Percentiles rank a stretch among this genome's conserved stretches.
These are phyloP conservation scores for Palloptera scutellata DNA, from an alignment of 2,888 invertebrate genomes.

Conservation along the genomic window DNA sequence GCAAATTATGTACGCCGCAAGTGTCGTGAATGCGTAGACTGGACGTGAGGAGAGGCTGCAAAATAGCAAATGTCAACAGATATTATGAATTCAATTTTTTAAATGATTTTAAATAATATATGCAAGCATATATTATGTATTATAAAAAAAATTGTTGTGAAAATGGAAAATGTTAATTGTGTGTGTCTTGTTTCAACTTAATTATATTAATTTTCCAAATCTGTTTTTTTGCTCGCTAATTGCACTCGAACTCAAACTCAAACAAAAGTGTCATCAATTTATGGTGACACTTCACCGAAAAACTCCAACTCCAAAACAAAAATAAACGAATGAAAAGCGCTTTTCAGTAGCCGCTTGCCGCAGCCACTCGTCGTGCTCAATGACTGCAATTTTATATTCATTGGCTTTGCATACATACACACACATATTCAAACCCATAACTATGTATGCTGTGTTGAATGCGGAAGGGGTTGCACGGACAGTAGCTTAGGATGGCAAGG, in stretches of 20 bases:
- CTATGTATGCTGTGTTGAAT: too few species aligned
- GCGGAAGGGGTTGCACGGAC: neutral
- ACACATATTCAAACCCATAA: too few species aligned
- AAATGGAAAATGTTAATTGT: too few species aligned
- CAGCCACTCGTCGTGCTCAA: neutral
- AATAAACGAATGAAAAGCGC: neutral
- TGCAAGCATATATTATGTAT: too few species aligned
- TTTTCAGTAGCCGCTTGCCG: neutral
- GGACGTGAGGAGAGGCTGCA: constrained; percentile 57
- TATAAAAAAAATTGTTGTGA: too few species aligned
- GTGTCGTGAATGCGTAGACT: constrained; percentile 62
- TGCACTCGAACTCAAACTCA: neutral
- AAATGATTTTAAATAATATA: too few species aligned
- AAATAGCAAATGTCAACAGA: constrained; percentile 10
- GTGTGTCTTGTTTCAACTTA: too few species aligned
- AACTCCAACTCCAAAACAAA: neutral
- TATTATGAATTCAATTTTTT: too few species aligned
- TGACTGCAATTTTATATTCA: too few species aligned
- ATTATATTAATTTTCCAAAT: too few species aligned
- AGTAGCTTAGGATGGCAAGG: neutral
- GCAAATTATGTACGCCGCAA: constrained; percentile 95
- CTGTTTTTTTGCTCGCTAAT: neutral
- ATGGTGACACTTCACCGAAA: neutral
- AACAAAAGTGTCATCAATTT: constrained; percentile 4
- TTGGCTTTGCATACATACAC: too few species aligned